These are phyloP conservation scores for Parapristionchus giblindavisi DNA, from an alignment of 2,888 invertebrate genomes.

Conservation along the genomic window DNA sequence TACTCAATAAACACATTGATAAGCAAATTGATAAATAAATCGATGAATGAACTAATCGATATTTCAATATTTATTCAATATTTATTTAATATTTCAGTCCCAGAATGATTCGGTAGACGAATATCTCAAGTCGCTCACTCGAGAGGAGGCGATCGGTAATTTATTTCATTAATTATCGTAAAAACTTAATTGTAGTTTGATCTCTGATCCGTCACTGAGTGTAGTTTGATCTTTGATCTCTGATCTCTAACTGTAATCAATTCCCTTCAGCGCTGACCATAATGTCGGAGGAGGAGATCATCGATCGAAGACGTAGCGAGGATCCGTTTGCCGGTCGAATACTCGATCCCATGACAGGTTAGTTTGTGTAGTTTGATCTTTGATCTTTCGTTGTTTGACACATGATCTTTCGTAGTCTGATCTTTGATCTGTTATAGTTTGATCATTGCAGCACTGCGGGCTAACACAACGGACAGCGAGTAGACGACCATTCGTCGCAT, in stretches of 20 bases:
- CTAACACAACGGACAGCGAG: conserved; percentile 20
- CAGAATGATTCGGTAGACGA: conserved; percentile 19
- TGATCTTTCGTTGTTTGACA: not conserved
- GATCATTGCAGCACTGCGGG: conserved; percentile 8
- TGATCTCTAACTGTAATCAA: too few species aligned
- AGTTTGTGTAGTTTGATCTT: not conserved
- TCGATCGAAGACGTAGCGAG: not conserved
- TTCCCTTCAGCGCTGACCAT: not conserved
- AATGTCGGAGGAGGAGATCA: conserved; percentile 1
- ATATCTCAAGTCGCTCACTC: not conserved
- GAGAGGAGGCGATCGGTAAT: conserved; percentile 11
- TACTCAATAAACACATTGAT: too few species aligned
- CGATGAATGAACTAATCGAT: too few species aligned
- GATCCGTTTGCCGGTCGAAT: conserved; percentile 25
- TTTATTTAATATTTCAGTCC: not conserved
- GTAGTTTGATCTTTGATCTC: too few species aligned
- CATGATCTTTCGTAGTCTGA: not conserved
- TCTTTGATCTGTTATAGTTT: not conserved
- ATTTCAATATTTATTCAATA: too few species aligned
- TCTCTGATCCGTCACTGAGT: too few species aligned
- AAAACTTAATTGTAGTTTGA: not conserved
- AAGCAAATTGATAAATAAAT: not conserved
- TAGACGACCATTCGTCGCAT: conserved; percentile 18
- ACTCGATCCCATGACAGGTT: conserved; percentile 27
- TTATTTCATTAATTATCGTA: not conserved